Evolutionary conservation across 1,140 invertebrate species (phyloP).

Genomic region (Drosophila lowei): DNA sequence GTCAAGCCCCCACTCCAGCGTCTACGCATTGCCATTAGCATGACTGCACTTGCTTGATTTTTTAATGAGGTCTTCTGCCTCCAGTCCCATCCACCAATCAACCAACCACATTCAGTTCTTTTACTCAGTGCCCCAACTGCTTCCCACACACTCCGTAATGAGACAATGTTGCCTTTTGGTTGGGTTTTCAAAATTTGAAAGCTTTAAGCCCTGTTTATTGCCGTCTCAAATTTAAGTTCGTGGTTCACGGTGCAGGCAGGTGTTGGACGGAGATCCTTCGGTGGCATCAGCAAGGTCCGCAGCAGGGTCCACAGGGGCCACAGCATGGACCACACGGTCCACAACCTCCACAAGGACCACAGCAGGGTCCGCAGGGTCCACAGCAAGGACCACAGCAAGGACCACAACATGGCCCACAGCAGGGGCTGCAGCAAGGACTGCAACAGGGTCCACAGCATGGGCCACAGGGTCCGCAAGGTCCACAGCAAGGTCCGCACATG

Average conservation of each 20-base stretch:
- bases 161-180: too few relatives aligned
- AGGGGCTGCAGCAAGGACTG: slow-evolving; percentile 24
- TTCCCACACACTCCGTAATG: too few relatives aligned
- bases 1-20: not conserved
- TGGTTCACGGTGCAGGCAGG: not conserved
- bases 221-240: too few relatives aligned
- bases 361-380: slow-evolving; percentile 5
- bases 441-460: slow-evolving; percentile 34
- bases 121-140: too few relatives aligned
- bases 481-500: slow-evolving; percentile 12
- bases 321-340: slow-evolving; percentile 12
- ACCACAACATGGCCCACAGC: slow-evolving; percentile 33
- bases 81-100: not conserved
- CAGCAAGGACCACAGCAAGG: slow-evolving; percentile 13
- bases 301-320: slow-evolving; percentile 14
- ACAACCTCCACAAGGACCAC: slow-evolving; percentile 8
- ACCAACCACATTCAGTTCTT: too few relatives aligned
- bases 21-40: slow-evolving; percentile 5
- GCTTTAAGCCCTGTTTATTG: too few relatives aligned
- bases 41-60: slow-evolving; percentile 11
- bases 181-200: too few relatives aligned
- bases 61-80: slow-evolving; percentile 21
- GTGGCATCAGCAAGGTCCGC: slow-evolving; percentile 14
- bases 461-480: slow-evolving; percentile 14
- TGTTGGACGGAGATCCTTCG: too few relatives aligned